A percentile compares a stretch with the other conserved stretches of the same genome.
Evolutionary conservation across 2,888 invertebrate genomes (phyloP).

Genomic region (Caenorhabditis sp.): DNA sequence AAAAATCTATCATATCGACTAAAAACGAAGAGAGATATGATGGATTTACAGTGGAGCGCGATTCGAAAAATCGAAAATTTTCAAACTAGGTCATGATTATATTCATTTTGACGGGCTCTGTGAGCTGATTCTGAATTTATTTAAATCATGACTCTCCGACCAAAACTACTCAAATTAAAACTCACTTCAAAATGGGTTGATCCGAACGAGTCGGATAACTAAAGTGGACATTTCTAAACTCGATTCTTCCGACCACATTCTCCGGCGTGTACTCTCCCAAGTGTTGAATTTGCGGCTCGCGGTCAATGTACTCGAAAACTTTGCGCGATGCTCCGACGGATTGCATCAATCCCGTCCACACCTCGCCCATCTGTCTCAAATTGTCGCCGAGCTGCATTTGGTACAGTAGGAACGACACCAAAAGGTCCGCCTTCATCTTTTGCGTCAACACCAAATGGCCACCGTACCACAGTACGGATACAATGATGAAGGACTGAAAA

Average conservation of each 20-base stretch:
- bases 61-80: too few species aligned
- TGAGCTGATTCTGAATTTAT: too few species aligned
- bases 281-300: slow-evolving; percentile 81
- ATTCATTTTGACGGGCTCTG: too few species aligned
- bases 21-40: too few species aligned
- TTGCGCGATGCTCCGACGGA: slow-evolving; percentile 85
- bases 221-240: slow-evolving; percentile 89
- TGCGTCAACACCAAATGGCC: slow-evolving; percentile 84
- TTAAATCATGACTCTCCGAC: too few species aligned
- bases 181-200: slow-evolving; percentile 87
- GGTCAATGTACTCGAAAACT: slow-evolving; percentile 84
- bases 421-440: slow-evolving; percentile 82
- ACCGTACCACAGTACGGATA: slow-evolving; percentile 84
- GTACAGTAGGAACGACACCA: slow-evolving; percentile 85
- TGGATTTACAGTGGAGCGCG: too few species aligned
- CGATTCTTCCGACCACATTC: slow-evolving; percentile 87
- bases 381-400: slow-evolving; percentile 84
- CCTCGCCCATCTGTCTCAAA: slow-evolving; percentile 83
- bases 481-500: slow-evolving; percentile 80
- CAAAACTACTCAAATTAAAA: slow-evolving; percentile 84
- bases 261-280: slow-evolving; percentile 69
- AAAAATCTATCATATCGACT: too few species aligned
- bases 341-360: slow-evolving; percentile 85
- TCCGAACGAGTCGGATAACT: slow-evolving; percentile 91
- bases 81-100: too few species aligned